Conservation (phyloP, 2,888 invertebrate genomes). For the Xestia xanthographa region DNA sequence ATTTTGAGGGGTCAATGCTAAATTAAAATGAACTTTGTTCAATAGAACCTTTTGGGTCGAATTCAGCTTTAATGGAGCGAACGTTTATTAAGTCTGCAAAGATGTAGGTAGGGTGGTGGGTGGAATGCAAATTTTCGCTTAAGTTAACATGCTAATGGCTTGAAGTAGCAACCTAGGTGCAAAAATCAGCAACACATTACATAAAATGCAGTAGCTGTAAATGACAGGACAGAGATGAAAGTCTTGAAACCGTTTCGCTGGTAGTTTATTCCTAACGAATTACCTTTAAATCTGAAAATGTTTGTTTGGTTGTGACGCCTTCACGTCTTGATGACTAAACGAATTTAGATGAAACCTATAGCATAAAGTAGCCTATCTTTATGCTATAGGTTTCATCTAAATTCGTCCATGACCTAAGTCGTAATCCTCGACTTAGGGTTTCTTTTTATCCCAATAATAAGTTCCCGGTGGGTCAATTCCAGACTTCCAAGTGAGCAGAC, state of each 20-base stretch:
- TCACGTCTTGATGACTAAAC: neutral
- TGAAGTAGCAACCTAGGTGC: constrained; percentile 15
- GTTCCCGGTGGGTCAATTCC: neutral
- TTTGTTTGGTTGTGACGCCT: neutral
- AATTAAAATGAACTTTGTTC: constrained; percentile 44
- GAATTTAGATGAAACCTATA: neutral
- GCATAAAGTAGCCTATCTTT: too few species aligned
- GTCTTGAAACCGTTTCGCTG: neutral
- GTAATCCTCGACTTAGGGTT: neutral
- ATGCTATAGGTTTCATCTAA: too few species aligned
- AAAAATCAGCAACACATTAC: constrained; percentile 24
- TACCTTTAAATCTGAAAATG: neutral
- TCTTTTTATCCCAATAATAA: neutral
- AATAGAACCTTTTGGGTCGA: constrained; percentile 33
- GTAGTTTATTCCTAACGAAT: neutral
- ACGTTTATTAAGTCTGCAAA: constrained; percentile 40
- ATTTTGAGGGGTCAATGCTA: constrained; percentile 29
- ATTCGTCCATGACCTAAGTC: too few species aligned
- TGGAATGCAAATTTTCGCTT: constrained; percentile 31
- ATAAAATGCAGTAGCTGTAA: constrained; percentile 16
- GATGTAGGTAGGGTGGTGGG: neutral
- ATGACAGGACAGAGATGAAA: neutral
- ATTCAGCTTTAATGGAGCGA: constrained; percentile 32
- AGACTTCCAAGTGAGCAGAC: neutral
- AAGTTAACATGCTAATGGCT: constrained; percentile 34